These are phyloP conservation scores for Teleiodes luculella DNA, from an alignment of 2,888 invertebrate species.

Conservation along the genomic window DNA sequence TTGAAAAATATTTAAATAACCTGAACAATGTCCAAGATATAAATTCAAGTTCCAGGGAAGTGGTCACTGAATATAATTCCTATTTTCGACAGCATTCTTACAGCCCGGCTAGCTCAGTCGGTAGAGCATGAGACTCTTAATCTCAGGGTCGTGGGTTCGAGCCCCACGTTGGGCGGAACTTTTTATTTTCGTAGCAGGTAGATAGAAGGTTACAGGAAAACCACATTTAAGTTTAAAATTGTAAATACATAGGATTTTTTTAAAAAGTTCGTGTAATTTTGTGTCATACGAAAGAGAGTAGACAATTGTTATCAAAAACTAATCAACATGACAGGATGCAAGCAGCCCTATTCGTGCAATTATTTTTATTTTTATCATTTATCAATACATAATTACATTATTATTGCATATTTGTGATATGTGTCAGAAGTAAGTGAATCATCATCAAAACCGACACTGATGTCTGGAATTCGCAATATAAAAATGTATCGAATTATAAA, in stretches of 20 bases:
- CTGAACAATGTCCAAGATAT: too few relatives aligned
- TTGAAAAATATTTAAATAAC: too few relatives aligned
- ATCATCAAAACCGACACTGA: background rate
- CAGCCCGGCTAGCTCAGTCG: constrained; percentile 80
- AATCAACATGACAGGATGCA: constrained; percentile 10
- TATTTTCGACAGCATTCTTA: background rate
- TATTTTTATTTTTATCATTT: background rate
- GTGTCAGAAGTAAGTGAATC: background rate
- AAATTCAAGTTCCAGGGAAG: too few relatives aligned
- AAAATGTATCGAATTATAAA: too few relatives aligned
- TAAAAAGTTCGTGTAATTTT: too few relatives aligned
- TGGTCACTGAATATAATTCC: background rate
- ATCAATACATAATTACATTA: constrained; percentile 3
- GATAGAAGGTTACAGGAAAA: too few relatives aligned
- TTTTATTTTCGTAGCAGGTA: constrained; percentile 34
- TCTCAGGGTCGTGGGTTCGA: constrained; percentile 81
- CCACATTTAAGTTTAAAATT: too few relatives aligned
- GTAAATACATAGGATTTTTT: too few relatives aligned
- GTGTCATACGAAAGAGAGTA: background rate
- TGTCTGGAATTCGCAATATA: background rate
- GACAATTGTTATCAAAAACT: constrained; percentile 3
- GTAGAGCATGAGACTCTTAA: constrained; percentile 81
- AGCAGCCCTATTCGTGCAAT: background rate
- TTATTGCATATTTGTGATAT: background rate
- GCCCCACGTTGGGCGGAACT: constrained; percentile 64